phyloP scores from a whole-genome alignment of 2,888 invertebrate species.

The Ophioninae sp. region DNA sequence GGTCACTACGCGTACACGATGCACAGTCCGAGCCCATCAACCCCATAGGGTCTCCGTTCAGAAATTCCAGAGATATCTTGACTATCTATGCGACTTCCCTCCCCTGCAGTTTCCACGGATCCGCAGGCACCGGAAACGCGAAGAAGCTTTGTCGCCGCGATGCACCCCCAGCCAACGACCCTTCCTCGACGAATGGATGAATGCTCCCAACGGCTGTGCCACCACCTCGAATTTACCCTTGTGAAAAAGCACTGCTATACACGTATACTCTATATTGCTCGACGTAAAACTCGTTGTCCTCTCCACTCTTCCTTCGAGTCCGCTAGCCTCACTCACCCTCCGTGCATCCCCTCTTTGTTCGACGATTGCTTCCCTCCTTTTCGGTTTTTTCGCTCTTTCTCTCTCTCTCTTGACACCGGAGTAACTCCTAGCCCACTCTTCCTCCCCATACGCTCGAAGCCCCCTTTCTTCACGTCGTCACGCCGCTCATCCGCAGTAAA shows the following conservation, averaged over 20 bases:
- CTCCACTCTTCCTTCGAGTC: constrained; percentile 30
- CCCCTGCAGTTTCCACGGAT: constrained; percentile 35
- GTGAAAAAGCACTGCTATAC: constrained; percentile 60
- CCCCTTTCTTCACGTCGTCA: constrained; percentile 59
- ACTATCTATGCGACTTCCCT: constrained; percentile 37
- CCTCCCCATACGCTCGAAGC: constrained; percentile 19
- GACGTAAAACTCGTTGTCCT: constrained; percentile 73
- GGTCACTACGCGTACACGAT: constrained; percentile 12
- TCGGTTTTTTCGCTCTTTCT: constrained; percentile 4
- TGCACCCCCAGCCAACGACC: constrained; percentile 28
- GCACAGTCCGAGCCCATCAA: constrained; percentile 35
- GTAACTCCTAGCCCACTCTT: constrained; percentile 44
- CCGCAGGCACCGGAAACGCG: constrained; percentile 30
- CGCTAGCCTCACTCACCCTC: constrained; percentile 42
- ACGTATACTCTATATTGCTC: constrained; percentile 70
- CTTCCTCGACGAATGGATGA: constrained; percentile 45
- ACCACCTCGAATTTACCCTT: constrained; percentile 60
- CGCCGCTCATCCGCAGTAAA: constrained; percentile 67
- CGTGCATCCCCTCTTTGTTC: neutral
- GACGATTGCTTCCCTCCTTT: constrained; percentile 12
- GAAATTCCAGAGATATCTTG: constrained; percentile 77
- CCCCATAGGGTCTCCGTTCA: constrained; percentile 66
- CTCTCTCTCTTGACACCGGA: constrained; percentile 2
- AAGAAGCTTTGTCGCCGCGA: constrained; percentile 40
- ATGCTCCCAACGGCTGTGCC: constrained; percentile 36